phyloP scores from a whole-genome alignment of 2,888 invertebrate genomes.

The Caenorhabditis sinica region DNA sequence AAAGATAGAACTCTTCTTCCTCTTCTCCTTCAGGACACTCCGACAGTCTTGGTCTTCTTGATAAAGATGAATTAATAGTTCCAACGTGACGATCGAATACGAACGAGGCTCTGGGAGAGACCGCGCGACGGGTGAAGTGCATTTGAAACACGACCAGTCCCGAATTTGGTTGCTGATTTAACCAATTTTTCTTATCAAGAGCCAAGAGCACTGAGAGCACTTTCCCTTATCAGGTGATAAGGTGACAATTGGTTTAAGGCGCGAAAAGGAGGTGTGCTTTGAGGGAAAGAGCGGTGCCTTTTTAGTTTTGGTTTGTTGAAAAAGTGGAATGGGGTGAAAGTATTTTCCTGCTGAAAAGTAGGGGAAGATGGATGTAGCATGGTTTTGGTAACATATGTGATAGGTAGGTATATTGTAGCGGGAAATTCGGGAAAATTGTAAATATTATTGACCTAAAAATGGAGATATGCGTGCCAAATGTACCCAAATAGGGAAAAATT shows the following conservation, averaged over 20 bases:
- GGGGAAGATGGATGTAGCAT: neutral
- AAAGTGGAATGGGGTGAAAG: conserved; percentile 19
- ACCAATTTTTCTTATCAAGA: conserved; percentile 6
- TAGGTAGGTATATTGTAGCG: neutral
- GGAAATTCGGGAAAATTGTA: neutral
- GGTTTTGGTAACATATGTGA: neutral
- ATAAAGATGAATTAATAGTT: conserved; percentile 51
- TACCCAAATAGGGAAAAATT: no score
- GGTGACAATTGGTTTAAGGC: conserved; percentile 33
- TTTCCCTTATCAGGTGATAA: conserved; percentile 7
- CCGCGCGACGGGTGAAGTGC: conserved; percentile 65
- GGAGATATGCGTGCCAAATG: no score
- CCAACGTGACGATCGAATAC: conserved; percentile 56
- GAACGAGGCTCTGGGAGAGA: conserved; percentile 56
- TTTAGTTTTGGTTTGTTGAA: neutral
- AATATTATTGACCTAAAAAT: neutral
- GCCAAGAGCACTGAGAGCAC: conserved; percentile 32
- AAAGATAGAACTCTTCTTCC: neutral
- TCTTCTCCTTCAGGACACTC: conserved; percentile 48
- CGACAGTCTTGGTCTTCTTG: conserved; percentile 51
- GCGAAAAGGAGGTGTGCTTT: conserved; percentile 42
- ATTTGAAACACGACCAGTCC: conserved; percentile 25
- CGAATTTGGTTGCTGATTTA: neutral
- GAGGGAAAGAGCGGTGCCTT: conserved; percentile 21
- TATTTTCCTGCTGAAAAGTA: neutral